These are phyloP conservation scores for Melanogrammus aeglefinus DNA, from an alignment of 2,797 vertebrate species.

Conservation along the genomic window DNA sequence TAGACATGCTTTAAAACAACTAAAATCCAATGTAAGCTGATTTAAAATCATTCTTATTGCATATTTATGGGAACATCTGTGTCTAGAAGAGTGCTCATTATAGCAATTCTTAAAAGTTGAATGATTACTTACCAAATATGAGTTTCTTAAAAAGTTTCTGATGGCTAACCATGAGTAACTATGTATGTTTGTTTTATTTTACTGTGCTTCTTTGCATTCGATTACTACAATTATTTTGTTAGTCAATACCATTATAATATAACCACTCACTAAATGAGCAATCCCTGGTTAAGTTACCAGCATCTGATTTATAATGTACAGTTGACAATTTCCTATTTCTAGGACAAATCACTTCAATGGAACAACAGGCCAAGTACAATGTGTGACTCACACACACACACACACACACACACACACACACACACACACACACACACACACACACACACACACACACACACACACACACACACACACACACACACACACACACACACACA, in stretches of 20 bases:
- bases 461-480: too few species aligned
- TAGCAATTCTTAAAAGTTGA: background rate
- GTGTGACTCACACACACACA: background rate
- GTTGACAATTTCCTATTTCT: background rate
- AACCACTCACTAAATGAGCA: background rate
- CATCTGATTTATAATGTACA: background rate
- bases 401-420: too few species aligned
- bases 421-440: background rate
- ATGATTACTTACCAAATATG: background rate
- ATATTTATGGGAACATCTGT: background rate
- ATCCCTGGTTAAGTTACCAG: background rate
- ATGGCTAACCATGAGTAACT: background rate
- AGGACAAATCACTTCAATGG: slow-evolving; percentile 1
- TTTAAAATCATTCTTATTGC: background rate
- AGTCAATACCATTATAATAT: background rate
- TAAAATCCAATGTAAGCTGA: background rate
- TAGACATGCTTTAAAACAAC: background rate
- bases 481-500: too few species aligned
- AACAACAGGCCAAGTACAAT: background rate
- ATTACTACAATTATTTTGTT: background rate
- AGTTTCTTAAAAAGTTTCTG: too few species aligned
- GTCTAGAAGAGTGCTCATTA: background rate
- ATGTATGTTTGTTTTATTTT: background rate
- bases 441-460: too few species aligned
- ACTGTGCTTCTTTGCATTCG: too few species aligned